Percentiles rank a stretch among this genome's conserved stretches.
These are phyloP conservation scores for Cerastoderma edule DNA, from an alignment of 2,888 invertebrate genomes.

Conservation along the genomic window DNA sequence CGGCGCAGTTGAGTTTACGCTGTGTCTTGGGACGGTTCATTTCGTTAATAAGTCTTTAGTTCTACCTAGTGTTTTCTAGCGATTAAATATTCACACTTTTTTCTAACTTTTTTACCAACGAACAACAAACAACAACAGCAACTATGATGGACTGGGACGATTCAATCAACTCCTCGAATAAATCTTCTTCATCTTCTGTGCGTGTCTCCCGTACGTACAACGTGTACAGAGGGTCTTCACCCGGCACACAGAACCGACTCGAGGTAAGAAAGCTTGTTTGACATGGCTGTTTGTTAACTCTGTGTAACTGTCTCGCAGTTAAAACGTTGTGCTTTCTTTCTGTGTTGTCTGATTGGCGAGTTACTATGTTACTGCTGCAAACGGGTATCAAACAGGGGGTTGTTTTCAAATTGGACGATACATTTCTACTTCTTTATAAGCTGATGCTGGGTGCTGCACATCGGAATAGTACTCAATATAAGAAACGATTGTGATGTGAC, in stretches of 20 bases:
- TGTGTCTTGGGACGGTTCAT: slow-evolving; percentile 48
- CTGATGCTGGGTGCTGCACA: too few species aligned
- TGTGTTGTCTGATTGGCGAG: not conserved
- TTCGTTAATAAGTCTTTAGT: slow-evolving; percentile 54
- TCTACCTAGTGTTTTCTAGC: slow-evolving; percentile 42
- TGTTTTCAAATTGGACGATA: too few species aligned
- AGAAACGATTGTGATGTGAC: too few species aligned
- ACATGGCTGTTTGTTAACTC: not conserved
- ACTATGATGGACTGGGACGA: slow-evolving; percentile 35
- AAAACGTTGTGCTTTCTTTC: not conserved
- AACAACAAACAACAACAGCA: slow-evolving; percentile 2
- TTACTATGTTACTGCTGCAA: too few species aligned
- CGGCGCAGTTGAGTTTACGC: slow-evolving; percentile 51
- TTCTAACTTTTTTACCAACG: slow-evolving; percentile 26
- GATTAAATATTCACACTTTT: too few species aligned
- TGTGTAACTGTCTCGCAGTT: not conserved
- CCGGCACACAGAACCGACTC: slow-evolving; percentile 81
- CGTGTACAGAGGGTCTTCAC: slow-evolving; percentile 83
- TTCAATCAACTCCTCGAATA: slow-evolving; percentile 29
- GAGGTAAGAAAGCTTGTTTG: slow-evolving; percentile 80
- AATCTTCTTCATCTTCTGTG: too few species aligned
- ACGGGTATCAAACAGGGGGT: too few species aligned
- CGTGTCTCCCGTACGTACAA: slow-evolving; percentile 78
- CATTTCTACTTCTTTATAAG: too few species aligned
- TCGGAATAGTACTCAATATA: too few species aligned